These are phyloP conservation scores for Bellardia pandia DNA, from an alignment of 2,888 invertebrate species.

Conservation along the genomic window DNA sequence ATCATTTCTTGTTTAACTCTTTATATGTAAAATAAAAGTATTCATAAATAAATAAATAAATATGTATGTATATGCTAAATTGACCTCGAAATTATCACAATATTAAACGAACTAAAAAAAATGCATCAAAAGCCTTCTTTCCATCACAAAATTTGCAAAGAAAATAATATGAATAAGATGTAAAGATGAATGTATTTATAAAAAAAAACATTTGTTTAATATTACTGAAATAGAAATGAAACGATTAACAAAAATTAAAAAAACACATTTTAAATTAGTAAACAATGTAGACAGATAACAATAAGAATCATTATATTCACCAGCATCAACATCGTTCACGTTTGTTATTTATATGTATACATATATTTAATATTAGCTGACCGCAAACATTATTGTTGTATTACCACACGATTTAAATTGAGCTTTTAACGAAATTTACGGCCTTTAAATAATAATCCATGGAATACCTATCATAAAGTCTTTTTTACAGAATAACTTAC, in stretches of 20 bases:
- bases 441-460: too few species aligned
- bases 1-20: constrained; percentile 25
- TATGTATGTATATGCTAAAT: neutral
- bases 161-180: neutral
- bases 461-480: too few species aligned
- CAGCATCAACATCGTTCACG: neutral
- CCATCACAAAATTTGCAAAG: constrained; percentile 18
- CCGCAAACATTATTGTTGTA: too few species aligned
- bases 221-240: constrained; percentile 11
- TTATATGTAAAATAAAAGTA: neutral
- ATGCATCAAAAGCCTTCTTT: neutral
- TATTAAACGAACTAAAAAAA: neutral
- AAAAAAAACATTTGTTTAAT: neutral
- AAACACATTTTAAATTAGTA: constrained; percentile 26
- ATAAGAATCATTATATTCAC: constrained; percentile 31
- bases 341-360: neutral
- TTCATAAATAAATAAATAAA: constrained; percentile 7
- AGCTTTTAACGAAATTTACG: too few species aligned
- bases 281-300: constrained; percentile 22
- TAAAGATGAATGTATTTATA: neutral
- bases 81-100: constrained; percentile 34
- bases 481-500: too few species aligned
- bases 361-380: too few species aligned
- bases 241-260: constrained; percentile 13
- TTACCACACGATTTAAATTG: too few species aligned